A percentile compares a stretch with the other conserved stretches of the same genome.
Evolutionary conservation across 2,888 invertebrate species (phyloP).

Genomic region (Lithophane leautieri): DNA sequence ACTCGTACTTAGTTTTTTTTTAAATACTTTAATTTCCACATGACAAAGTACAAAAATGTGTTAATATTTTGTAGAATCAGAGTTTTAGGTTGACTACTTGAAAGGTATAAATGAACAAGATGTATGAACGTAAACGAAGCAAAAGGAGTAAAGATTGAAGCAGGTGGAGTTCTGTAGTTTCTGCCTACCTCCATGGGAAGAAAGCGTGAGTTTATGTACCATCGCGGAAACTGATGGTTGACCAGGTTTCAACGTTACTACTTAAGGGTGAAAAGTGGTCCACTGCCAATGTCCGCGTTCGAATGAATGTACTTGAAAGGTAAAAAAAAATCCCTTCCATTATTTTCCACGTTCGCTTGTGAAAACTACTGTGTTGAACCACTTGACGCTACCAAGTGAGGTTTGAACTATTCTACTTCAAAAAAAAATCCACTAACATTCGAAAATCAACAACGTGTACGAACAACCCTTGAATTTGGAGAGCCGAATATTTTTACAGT

Average conservation of each 20-base stretch:
- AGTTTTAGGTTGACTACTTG: not conserved
- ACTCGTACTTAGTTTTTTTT: too few relatives aligned
- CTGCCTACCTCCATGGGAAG: not conserved
- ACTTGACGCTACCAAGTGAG: not conserved
- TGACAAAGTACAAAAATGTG: not conserved
- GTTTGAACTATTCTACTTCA: constrained; percentile 13
- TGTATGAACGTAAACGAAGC: not conserved
- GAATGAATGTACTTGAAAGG: too few relatives aligned
- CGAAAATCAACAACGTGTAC: constrained; percentile 36
- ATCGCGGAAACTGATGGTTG: too few relatives aligned
- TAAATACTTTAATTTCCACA: not conserved
- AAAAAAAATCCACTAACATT: constrained; percentile 34
- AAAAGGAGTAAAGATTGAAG: not conserved
- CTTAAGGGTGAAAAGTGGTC: too few relatives aligned
- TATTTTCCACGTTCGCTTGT: not conserved
- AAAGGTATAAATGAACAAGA: not conserved
- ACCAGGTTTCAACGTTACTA: too few relatives aligned
- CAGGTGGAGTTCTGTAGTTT: not conserved
- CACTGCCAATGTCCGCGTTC: too few relatives aligned
- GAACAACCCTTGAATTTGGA: constrained; percentile 34
- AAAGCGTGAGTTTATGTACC: not conserved
- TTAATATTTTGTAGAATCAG: not conserved
- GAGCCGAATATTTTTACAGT: constrained; percentile 31
- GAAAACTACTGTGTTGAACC: constrained; percentile 9
- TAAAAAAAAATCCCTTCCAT: not conserved